phyloP scores from a whole-genome alignment of 1,140 invertebrate species.

The Apis cerana region DNA sequence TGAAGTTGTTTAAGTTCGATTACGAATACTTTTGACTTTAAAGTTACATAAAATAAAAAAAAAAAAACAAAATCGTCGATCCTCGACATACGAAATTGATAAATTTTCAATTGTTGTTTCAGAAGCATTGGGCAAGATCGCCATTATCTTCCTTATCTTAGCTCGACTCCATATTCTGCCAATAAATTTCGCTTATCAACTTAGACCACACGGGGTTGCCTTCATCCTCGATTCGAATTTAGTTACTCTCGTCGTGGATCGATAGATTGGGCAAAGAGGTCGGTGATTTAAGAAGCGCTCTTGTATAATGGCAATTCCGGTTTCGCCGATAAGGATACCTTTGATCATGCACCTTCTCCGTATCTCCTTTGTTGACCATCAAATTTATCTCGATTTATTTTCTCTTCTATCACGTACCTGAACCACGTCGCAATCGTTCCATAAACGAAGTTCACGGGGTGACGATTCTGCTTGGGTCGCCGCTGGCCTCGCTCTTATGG shows the following conservation, averaged over 20 bases:
- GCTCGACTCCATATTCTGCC: neutral
- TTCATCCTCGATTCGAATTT: constrained; percentile 27
- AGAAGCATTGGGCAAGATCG: neutral
- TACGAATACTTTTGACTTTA: no score
- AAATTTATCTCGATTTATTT: constrained; percentile 53
- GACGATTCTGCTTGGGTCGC: constrained; percentile 76
- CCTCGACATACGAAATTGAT: neutral
- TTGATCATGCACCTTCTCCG: constrained; percentile 20
- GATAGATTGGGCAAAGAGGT: constrained; percentile 10
- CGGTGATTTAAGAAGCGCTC: constrained; percentile 30
- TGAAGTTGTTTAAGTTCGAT: no score
- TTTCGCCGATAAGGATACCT: neutral
- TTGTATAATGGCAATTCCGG: neutral
- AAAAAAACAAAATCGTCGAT: neutral
- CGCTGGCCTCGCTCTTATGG: constrained; percentile 83
- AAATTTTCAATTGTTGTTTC: neutral
- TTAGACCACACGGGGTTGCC: constrained; percentile 1
- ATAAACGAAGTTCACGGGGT: constrained; percentile 82
- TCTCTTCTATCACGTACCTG: constrained; percentile 79
- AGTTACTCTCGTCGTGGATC: constrained; percentile 2
- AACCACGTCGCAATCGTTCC: constrained; percentile 93
- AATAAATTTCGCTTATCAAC: constrained; percentile 42
- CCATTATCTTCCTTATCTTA: constrained; percentile 18
- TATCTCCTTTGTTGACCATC: constrained; percentile 30
- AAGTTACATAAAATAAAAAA: no score